phyloP scores from a whole-genome alignment of 2,888 invertebrate species.

The Hemistola chrysoprasaria region DNA sequence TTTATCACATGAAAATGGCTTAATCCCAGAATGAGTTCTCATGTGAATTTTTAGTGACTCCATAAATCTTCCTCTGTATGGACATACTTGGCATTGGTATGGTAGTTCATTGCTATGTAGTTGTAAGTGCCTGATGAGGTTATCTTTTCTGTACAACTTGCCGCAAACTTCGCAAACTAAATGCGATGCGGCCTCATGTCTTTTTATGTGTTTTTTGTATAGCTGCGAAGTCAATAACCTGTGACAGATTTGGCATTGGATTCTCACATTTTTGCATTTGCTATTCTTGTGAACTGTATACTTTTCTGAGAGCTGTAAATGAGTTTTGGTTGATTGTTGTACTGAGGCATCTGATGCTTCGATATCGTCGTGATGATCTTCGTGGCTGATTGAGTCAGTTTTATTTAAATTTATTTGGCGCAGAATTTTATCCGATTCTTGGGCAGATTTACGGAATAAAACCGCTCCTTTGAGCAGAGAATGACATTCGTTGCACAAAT shows the following conservation, averaged over 20 bases:
- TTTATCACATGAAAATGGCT: conserved; percentile 56
- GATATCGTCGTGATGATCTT: no score
- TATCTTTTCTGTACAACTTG: conserved; percentile 56
- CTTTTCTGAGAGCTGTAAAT: conserved; percentile 11
- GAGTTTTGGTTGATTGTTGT: no score
- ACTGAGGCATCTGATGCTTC: no score
- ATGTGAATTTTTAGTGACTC: conserved; percentile 57
- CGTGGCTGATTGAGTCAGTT: no score
- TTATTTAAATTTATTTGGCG: conserved; percentile 22
- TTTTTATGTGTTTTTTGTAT: conserved; percentile 41
- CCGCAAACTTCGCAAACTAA: conserved; percentile 59
- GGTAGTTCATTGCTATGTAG: conserved; percentile 51
- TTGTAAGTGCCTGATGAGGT: conserved; percentile 51
- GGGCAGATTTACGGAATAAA: conserved; percentile 48
- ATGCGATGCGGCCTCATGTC: conserved; percentile 45
- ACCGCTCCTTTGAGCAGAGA: conserved; percentile 46
- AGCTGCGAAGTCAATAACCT: conserved; percentile 40
- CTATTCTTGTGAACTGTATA: conserved; percentile 18
- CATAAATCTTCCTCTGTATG: conserved; percentile 53
- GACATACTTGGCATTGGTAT: conserved; percentile 52
- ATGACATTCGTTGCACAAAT: conserved; percentile 48
- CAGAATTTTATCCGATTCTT: conserved; percentile 42
- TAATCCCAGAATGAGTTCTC: conserved; percentile 55
- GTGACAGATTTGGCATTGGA: conserved; percentile 38
- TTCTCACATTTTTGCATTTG: conserved; percentile 24